phyloP scores from a whole-genome alignment of 2,797 vertebrate species.

The Gymnodraco acuticeps region DNA sequence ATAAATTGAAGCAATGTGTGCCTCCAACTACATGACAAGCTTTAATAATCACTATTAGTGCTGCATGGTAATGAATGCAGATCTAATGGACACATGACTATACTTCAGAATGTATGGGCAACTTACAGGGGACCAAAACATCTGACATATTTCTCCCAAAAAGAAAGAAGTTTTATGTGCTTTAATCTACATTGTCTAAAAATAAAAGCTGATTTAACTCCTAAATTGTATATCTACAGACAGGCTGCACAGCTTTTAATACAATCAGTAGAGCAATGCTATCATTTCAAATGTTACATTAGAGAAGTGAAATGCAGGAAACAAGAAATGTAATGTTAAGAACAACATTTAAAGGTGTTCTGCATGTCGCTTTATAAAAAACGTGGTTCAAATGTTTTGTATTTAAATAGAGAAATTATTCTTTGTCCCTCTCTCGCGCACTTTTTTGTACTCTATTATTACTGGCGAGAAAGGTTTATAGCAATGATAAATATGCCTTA shows the following conservation, averaged over 20 bases:
- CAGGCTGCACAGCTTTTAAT: neutral
- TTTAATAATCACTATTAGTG: neutral
- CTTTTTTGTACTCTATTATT: too few relatives aligned
- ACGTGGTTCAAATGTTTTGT: rapidly evolving
- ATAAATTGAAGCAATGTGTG: neutral
- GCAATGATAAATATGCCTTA: too few relatives aligned
- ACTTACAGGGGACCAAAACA: neutral
- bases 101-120: too few relatives aligned
- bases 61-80: neutral
- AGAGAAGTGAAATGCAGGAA: neutral
- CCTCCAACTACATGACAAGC: neutral
- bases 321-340: too few relatives aligned
- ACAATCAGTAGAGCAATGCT: neutral
- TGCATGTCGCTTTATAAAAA: neutral
- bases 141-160: neutral
- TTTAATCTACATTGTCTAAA: too few relatives aligned
- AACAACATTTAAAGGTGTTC: neutral
- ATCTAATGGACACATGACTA: neutral
- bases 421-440: too few relatives aligned
- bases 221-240: neutral
- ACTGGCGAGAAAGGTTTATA: too few relatives aligned
- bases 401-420: neutral
- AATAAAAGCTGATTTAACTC: too few relatives aligned
- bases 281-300: neutral
- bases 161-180: neutral